Conservation (phyloP, 2,113 vertebrate species). For the Xiphias gladius region DNA sequence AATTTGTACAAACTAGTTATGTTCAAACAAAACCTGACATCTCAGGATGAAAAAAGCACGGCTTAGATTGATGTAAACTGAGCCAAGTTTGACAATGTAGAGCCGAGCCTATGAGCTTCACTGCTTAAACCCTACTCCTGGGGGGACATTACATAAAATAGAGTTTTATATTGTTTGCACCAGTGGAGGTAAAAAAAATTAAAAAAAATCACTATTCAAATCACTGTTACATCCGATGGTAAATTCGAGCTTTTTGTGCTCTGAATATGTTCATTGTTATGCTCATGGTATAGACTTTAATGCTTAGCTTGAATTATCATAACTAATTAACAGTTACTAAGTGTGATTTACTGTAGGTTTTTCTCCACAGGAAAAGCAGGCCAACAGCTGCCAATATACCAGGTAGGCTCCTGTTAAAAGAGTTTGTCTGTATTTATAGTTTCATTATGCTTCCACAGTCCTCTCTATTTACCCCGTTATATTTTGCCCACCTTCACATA, state of each 20-base stretch:
- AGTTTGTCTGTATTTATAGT: not conserved
- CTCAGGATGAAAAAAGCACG: too few relatives aligned
- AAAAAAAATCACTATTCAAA: too few relatives aligned
- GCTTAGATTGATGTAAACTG: too few relatives aligned
- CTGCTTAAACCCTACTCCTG: too few relatives aligned
- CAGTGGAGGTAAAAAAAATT: too few relatives aligned
- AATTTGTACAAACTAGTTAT: too few relatives aligned
- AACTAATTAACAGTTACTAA: not conserved
- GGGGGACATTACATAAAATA: too few relatives aligned
- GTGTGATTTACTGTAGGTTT: constrained; percentile 35
- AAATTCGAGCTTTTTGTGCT: not conserved
- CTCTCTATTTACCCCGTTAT: not conserved
- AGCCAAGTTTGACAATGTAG: too few relatives aligned
- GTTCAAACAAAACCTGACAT: too few relatives aligned
- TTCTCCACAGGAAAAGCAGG: constrained; percentile 66
- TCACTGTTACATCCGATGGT: too few relatives aligned
- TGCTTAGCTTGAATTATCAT: not conserved
- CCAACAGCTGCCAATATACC: constrained; percentile 71
- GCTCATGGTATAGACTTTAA: not conserved
- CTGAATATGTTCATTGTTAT: not conserved
- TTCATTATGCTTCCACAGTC: not conserved
- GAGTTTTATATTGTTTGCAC: too few relatives aligned
- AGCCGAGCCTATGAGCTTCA: too few relatives aligned
- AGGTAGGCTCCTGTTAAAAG: constrained; percentile 68
- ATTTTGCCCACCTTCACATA: not conserved